Evolutionary conservation across 2,797 vertebrate genomes (phyloP).

Genomic region (Rhabdophis nuchalis): DNA sequence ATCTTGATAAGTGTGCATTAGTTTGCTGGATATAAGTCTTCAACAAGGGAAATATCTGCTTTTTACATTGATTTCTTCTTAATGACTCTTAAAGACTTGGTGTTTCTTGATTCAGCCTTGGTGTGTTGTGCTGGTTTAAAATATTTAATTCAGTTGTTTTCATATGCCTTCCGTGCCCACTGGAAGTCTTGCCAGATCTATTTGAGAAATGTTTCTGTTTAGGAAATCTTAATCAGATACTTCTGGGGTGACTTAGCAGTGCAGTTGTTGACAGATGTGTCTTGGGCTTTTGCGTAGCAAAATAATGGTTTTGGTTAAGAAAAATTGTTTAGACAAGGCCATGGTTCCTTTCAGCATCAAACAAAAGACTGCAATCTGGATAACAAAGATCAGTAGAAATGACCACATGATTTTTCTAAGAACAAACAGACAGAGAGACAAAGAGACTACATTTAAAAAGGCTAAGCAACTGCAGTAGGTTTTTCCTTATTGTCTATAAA

Average conservation of each 20-base stretch:
- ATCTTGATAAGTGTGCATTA: conserved; percentile 4
- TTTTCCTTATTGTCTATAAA: conserved; percentile 40
- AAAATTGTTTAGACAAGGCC: conserved; percentile 56
- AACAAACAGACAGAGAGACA: background rate
- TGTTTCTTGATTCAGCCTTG: conserved; percentile 18
- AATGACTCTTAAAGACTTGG: conserved; percentile 15
- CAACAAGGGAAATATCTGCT: background rate
- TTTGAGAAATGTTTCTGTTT: conserved; percentile 49
- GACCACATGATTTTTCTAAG: conserved; percentile 29
- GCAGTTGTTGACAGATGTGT: conserved; percentile 47
- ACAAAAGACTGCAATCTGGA: conserved; percentile 38
- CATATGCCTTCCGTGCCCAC: conserved; percentile 16
- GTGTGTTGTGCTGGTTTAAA: conserved; percentile 16
- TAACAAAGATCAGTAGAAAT: conserved; percentile 60
- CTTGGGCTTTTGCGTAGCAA: conserved; percentile 39
- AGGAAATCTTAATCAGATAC: conserved; percentile 60
- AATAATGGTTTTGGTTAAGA: conserved; percentile 51
- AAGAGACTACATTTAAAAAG: conserved; percentile 24
- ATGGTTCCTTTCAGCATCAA: conserved; percentile 51
- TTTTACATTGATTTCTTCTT: conserved; percentile 17
- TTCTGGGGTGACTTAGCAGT: conserved; percentile 47
- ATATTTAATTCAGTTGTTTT: conserved; percentile 33
- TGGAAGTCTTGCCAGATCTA: conserved; percentile 35
- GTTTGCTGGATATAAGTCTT: conserved; percentile 13
- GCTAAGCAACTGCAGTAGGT: conserved; percentile 32